Conservation (phyloP, 2,797 vertebrate genomes). For the Odontamblyopus lacepedii region DNA sequence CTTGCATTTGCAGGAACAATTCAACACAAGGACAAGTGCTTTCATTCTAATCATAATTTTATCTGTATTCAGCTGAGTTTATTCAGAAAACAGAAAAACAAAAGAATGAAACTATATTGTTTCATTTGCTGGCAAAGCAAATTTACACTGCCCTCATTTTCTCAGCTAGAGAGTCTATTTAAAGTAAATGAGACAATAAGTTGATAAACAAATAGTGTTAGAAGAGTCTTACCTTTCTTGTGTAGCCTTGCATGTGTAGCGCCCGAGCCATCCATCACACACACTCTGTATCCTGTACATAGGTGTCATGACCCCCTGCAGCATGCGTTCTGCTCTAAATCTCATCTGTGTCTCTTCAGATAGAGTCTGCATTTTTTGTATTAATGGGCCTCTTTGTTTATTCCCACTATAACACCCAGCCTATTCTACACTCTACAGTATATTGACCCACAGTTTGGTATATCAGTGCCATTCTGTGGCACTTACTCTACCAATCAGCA, state of each 20-base stretch:
- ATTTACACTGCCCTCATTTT: neutral
- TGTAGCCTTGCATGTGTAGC: constrained; percentile 38
- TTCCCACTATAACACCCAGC: constrained; percentile 15
- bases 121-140: neutral
- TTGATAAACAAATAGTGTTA: constrained; percentile 7
- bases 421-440: constrained; percentile 21
- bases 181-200: neutral
- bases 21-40: neutral
- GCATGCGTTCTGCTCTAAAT: constrained; percentile 32
- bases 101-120: neutral
- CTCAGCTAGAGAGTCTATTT: neutral
- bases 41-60: neutral
- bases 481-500: constrained; percentile 43
- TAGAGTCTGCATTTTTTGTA: constrained; percentile 22
- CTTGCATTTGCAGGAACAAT: neutral
- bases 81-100: neutral
- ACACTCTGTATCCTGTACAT: constrained; percentile 30
- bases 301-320: constrained; percentile 50
- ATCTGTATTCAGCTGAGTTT: neutral
- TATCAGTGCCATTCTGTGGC: neutral
- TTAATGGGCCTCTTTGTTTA: constrained; percentile 42
- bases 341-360: constrained; percentile 19
- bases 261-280: constrained; percentile 39
- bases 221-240: constrained; percentile 39
- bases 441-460: constrained; percentile 17